Conservation (phyloP, 2,888 invertebrate genomes). For the Malthinus flaveolus region DNA sequence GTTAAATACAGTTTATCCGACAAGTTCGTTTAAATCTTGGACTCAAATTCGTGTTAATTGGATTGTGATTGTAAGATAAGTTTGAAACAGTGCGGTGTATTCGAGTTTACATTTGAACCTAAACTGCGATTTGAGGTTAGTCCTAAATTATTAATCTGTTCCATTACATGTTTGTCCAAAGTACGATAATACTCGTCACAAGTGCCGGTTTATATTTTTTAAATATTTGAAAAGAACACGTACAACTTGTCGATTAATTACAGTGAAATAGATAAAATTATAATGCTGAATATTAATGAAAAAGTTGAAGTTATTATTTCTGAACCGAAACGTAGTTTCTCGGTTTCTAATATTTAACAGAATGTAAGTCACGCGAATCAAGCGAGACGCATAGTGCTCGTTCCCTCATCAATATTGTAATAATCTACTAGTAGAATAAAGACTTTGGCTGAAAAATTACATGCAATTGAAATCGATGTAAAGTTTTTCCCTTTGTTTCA, state of each 20-base stretch:
- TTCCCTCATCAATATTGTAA: slow-evolving; percentile 38
- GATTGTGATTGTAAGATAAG: too few species aligned
- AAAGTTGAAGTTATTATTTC: background rate
- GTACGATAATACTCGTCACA: too few species aligned
- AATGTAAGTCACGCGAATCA: slow-evolving; percentile 34
- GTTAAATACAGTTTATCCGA: too few species aligned
- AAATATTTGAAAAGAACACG: too few species aligned
- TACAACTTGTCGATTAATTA: background rate
- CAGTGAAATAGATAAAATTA: slow-evolving; percentile 1
- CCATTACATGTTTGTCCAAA: too few species aligned
- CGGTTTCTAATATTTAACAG: slow-evolving; percentile 28
- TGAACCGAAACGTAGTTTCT: slow-evolving; percentile 18
- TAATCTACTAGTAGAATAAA: slow-evolving; percentile 16
- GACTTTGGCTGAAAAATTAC: slow-evolving; percentile 16
- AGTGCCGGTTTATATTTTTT: too few species aligned
- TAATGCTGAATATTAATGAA: background rate
- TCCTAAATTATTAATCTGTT: too few species aligned
- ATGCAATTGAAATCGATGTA: slow-evolving; percentile 12
- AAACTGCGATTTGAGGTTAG: too few species aligned
- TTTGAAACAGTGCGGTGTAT: too few species aligned
- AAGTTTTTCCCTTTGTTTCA: slow-evolving; percentile 16
- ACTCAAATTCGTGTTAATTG: too few species aligned
- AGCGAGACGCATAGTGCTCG: slow-evolving; percentile 34
- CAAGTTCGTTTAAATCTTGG: too few species aligned
- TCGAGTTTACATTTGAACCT: too few species aligned